Evolutionary conservation across 2,888 invertebrate species (phyloP).

Genomic region (Lepidonotus clava): DNA sequence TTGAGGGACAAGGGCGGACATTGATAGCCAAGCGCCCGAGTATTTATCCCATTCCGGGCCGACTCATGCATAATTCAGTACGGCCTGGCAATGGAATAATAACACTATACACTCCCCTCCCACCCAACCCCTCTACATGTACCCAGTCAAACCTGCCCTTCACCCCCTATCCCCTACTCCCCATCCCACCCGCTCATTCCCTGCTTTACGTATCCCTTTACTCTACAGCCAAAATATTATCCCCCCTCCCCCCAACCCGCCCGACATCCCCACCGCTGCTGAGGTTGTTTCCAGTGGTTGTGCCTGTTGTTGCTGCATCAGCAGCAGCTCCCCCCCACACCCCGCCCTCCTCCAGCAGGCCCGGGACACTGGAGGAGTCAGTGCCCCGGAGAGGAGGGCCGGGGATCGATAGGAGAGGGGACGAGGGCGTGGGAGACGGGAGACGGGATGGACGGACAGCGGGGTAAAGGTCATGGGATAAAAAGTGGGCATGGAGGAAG

Average conservation of each 20-base stretch:
- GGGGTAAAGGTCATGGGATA: not conserved
- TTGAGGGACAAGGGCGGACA: no score
- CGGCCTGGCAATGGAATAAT: slow-evolving; percentile 11
- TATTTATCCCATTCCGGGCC: not conserved
- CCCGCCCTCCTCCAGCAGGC: no score
- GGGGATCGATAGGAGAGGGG: not conserved
- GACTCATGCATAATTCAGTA: not conserved
- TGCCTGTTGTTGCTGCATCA: not conserved
- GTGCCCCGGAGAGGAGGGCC: no score
- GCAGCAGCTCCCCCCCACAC: not conserved
- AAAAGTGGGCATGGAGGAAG: no score
- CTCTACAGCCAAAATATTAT: no score
- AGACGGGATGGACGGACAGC: not conserved
- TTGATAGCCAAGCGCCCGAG: not conserved
- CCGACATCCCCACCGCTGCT: not conserved
- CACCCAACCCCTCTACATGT: not conserved
- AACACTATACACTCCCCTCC: not conserved
- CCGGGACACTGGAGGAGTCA: no score
- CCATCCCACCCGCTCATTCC: not conserved
- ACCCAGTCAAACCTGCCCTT: not conserved
- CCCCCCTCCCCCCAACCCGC: no score
- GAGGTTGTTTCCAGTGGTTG: not conserved
- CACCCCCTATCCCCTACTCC: not conserved
- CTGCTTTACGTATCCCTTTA: no score
- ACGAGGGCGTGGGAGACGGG: not conserved